These are phyloP conservation scores for Napeogenes sylphis DNA, from an alignment of 2,888 invertebrate species.

Conservation along the genomic window DNA sequence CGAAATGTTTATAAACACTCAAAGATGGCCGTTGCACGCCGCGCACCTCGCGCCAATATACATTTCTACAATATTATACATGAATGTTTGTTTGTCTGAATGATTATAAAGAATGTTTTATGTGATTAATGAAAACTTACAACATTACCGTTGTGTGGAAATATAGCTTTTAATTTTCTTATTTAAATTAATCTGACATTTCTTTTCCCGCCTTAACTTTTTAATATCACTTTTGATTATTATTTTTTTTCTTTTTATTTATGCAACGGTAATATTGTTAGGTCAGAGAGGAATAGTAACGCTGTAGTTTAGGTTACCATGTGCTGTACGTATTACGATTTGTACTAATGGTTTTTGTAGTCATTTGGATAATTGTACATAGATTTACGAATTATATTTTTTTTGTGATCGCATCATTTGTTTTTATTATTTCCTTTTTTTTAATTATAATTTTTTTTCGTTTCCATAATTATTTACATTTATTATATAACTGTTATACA, in stretches of 20 bases:
- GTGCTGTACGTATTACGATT: slow-evolving; percentile 33
- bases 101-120: not conserved
- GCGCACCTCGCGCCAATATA: slow-evolving; percentile 31
- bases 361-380: slow-evolving; percentile 62
- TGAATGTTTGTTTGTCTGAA: not conserved
- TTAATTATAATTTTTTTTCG: slow-evolving; percentile 32
- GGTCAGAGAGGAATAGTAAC: slow-evolving; percentile 5
- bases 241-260: not conserved
- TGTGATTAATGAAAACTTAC: not conserved
- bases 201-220: not conserved
- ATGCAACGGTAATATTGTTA: slow-evolving; percentile 12
- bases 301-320: slow-evolving; percentile 37
- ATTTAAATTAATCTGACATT: not conserved
- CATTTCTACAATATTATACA: too few relatives aligned
- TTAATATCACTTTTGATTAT: not conserved
- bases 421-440: slow-evolving; percentile 39
- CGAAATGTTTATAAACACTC: slow-evolving; percentile 21
- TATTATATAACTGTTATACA: not conserved
- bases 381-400: slow-evolving; percentile 69
- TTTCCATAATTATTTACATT: slow-evolving; percentile 5
- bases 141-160: not conserved
- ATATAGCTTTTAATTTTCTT: not conserved
- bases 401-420: slow-evolving; percentile 60
- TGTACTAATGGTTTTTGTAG: slow-evolving; percentile 41
- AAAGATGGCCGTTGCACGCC: slow-evolving; percentile 32